phyloP scores from a whole-genome alignment of 2,113 vertebrate species.

The Micromys minutus region DNA sequence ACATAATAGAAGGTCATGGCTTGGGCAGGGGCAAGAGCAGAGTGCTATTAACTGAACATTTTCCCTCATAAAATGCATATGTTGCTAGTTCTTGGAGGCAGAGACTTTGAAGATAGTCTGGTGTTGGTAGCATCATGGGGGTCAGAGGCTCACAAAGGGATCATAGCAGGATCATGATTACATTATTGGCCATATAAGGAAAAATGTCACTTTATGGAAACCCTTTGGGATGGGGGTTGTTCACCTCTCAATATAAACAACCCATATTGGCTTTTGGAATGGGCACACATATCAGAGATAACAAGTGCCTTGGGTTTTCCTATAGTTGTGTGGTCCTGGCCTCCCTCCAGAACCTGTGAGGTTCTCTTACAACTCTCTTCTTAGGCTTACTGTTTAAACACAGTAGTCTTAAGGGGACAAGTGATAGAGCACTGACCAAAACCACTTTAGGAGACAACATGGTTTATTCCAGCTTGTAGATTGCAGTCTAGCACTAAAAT shows the following conservation, averaged over 20 bases:
- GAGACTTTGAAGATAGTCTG: neutral
- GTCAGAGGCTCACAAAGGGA: neutral
- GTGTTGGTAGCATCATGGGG: neutral
- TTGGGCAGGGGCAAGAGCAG: neutral
- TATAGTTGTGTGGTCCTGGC: neutral
- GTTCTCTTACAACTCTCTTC: neutral
- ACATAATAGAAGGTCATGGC: neutral
- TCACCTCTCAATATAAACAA: neutral
- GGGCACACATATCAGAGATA: constrained; percentile 57
- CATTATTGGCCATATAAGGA: neutral
- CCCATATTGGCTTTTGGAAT: neutral
- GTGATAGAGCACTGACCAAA: too few relatives aligned
- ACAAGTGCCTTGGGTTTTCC: neutral
- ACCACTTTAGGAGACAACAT: too few relatives aligned
- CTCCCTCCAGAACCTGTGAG: neutral
- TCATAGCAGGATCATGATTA: neutral
- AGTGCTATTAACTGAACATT: neutral
- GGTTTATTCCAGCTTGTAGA: too few relatives aligned
- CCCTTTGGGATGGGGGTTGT: neutral
- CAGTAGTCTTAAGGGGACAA: too few relatives aligned
- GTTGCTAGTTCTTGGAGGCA: neutral
- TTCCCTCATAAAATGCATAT: neutral
- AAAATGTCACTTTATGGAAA: neutral
- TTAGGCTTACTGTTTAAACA: neutral
- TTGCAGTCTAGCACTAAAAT: too few relatives aligned